A percentile compares a stretch with the other conserved stretches of the same genome.
These are phyloP conservation scores for Ardeotis arabs DNA, from an alignment of 2,113 vertebrate genomes.

Conservation along the genomic window DNA sequence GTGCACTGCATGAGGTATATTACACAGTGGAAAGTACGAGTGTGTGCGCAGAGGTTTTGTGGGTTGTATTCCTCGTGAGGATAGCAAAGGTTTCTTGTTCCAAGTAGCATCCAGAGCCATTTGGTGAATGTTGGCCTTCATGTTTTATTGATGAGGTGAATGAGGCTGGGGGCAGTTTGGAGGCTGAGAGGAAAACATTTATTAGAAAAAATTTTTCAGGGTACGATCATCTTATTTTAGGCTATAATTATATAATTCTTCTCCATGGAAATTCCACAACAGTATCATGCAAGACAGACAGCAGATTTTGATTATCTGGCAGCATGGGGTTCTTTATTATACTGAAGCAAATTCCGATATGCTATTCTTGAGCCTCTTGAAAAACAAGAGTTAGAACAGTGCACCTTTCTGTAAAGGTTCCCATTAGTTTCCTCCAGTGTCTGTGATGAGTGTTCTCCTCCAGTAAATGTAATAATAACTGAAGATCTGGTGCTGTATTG, in stretches of 20 bases:
- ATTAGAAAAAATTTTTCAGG: not conserved
- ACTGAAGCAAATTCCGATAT: not conserved
- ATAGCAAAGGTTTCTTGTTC: not conserved
- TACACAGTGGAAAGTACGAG: accelerated
- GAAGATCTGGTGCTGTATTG: not conserved
- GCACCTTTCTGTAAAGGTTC: not conserved
- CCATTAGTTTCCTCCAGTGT: not conserved
- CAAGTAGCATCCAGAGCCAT: not conserved
- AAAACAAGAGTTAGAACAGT: not conserved
- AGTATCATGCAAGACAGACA: not conserved
- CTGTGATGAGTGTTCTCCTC: not conserved
- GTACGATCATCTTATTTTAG: not conserved
- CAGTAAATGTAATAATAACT: not conserved
- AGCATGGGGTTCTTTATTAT: not conserved
- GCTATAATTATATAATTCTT: not conserved
- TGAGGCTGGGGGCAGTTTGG: not conserved
- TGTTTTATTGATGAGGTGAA: not conserved
- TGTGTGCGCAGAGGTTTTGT: not conserved
- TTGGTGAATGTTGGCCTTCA: not conserved
- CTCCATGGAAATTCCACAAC: not conserved
- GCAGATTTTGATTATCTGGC: not conserved
- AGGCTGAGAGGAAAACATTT: not conserved
- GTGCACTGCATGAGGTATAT: not conserved
- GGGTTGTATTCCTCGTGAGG: not conserved
- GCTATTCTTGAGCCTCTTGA: not conserved